These are phyloP conservation scores for Steinernema carpocapsae DNA, from an alignment of 2,888 invertebrate genomes.

Conservation along the genomic window DNA sequence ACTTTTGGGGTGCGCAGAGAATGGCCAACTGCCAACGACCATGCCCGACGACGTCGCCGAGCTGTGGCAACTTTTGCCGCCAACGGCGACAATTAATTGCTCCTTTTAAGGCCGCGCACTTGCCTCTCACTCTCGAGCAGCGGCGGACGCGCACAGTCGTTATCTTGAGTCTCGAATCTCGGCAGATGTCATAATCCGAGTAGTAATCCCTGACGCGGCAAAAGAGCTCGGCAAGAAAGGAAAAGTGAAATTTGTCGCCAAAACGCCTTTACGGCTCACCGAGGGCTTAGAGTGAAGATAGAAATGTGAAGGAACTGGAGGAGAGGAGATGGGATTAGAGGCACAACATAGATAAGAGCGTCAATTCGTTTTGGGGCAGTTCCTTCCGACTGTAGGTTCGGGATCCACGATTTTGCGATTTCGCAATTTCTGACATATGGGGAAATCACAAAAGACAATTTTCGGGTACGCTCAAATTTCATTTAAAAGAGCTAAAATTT, in stretches of 20 bases:
- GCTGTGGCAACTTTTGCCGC: constrained; percentile 31
- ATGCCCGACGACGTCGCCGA: not conserved
- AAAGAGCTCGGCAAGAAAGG: not conserved
- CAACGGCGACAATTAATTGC: constrained; percentile 35
- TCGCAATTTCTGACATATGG: too few species aligned
- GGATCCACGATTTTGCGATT: too few species aligned
- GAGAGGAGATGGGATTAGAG: too few species aligned
- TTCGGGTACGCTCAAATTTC: too few species aligned
- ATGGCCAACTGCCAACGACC: too few species aligned
- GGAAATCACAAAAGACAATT: too few species aligned
- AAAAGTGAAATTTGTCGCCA: constrained; percentile 29
- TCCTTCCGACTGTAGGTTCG: too few species aligned
- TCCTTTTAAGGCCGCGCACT: not conserved
- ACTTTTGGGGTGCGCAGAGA: not conserved
- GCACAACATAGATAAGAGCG: too few species aligned
- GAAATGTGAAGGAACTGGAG: not conserved
- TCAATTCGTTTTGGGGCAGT: too few species aligned
- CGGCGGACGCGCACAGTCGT: constrained; percentile 7
- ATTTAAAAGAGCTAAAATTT: too few species aligned
- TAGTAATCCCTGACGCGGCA: constrained; percentile 24
- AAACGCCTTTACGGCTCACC: constrained; percentile 20
- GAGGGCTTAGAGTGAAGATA: constrained; percentile 7
- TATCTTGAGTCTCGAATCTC: constrained; percentile 26
- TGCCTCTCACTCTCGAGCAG: not conserved
- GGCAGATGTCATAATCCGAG: constrained; percentile 34